Conservation (phyloP, 2,888 invertebrate species). For the Danaus chrysippus region DNA sequence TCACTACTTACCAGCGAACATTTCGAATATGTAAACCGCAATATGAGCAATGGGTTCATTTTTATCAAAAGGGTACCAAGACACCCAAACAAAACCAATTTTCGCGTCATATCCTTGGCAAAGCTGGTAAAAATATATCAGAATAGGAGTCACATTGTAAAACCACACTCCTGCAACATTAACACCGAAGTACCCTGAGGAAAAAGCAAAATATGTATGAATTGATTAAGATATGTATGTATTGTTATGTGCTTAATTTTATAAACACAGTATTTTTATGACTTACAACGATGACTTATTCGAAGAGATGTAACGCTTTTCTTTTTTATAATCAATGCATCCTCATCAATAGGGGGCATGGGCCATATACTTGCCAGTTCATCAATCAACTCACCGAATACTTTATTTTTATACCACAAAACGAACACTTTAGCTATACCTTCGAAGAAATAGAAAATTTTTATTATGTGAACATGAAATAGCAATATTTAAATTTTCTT, state of each 20-base stretch:
- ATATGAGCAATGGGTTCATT: constrained; percentile 53
- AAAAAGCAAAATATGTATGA: not conserved
- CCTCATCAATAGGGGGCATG: constrained; percentile 6
- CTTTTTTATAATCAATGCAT: constrained; percentile 1
- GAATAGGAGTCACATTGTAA: constrained; percentile 64
- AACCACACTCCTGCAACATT: constrained; percentile 64
- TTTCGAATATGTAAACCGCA: constrained; percentile 64
- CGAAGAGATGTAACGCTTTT: not conserved
- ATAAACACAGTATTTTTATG: not conserved
- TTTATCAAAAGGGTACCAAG: constrained; percentile 74
- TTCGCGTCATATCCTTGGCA: constrained; percentile 45
- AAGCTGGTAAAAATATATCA: constrained; percentile 48
- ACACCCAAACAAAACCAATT: constrained; percentile 65
- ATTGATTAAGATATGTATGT: not conserved
- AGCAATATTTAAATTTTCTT: no score
- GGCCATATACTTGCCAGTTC: constrained; percentile 8
- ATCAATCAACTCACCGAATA: constrained; percentile 7
- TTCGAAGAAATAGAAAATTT: not conserved
- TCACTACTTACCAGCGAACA: constrained; percentile 55
- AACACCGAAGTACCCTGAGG: constrained; percentile 57
- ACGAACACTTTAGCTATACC: constrained; percentile 8
- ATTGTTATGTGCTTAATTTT: not conserved
- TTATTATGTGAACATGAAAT: not conserved
- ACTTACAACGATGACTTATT: constrained; percentile 6
- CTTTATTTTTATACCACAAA: constrained; percentile 3